Percentiles rank a stretch among this genome's conserved stretches.
These are phyloP conservation scores for Gasterosteus aculeatus DNA, from an alignment of 2,113 vertebrate genomes.

Conservation along the genomic window DNA sequence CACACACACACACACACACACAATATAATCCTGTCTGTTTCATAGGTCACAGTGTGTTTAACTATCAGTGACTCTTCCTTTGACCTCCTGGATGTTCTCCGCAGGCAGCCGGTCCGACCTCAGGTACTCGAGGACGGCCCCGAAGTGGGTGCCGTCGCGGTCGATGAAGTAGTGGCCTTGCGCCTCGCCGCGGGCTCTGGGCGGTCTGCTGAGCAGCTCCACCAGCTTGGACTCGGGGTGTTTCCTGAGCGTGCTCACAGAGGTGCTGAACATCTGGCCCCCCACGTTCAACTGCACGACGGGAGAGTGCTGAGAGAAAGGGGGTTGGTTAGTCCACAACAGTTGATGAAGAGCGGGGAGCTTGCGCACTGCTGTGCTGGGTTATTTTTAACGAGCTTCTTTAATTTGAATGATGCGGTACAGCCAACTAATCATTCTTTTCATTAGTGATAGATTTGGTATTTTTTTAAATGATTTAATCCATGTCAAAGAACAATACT, in stretches of 20 bases:
- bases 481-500: no score
- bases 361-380: no score
- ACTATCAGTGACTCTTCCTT: no score
- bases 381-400: no score
- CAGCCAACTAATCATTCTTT: no score
- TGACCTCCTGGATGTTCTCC: slow-evolving; percentile 79
- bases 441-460: no score
- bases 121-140: slow-evolving; percentile 88
- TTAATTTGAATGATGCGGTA: no score
- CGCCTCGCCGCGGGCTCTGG: slow-evolving; percentile 74
- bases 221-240: slow-evolving; percentile 86
- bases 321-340: neutral
- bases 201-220: slow-evolving; percentile 80
- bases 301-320: slow-evolving; percentile 69
- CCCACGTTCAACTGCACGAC: slow-evolving; percentile 90
- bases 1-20: neutral
- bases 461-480: no score
- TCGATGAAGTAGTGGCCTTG: slow-evolving; percentile 90
- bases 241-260: slow-evolving; percentile 84
- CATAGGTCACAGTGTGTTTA: neutral
- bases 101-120: slow-evolving; percentile 84
- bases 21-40: neutral
- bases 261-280: slow-evolving; percentile 86
- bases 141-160: slow-evolving; percentile 86
- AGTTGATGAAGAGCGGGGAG: neutral